Conservation (phyloP, 1,140 invertebrate species). For the Agraylea sexmaculata region DNA sequence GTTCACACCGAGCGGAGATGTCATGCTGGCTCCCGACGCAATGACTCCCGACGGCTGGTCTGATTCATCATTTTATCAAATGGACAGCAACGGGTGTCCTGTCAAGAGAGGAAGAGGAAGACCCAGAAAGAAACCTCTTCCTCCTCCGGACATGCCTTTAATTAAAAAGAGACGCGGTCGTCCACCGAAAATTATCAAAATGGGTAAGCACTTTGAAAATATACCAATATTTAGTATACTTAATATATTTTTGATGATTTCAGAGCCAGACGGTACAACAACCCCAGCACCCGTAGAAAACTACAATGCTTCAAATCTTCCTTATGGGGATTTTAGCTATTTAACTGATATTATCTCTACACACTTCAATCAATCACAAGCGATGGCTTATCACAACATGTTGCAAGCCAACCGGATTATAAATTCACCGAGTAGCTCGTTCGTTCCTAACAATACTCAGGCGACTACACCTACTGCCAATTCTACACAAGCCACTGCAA, state of each 20-base stretch:
- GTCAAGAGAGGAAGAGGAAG: conserved; percentile 30
- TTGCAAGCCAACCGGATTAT: conserved; percentile 17
- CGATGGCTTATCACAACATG: conserved; percentile 19
- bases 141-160: conserved; percentile 28
- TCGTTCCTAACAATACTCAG: too few relatives aligned
- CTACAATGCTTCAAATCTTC: conserved; percentile 43
- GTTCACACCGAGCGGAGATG: conserved; percentile 35
- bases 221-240: too few relatives aligned
- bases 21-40: conserved; percentile 29
- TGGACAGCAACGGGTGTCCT: conserved; percentile 21
- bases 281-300: conserved; percentile 36
- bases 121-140: conserved; percentile 35
- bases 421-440: too few relatives aligned
- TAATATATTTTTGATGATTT: too few relatives aligned
- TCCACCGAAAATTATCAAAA: conserved; percentile 29
- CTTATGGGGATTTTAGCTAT: conserved; percentile 44
- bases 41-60: not conserved
- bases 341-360: conserved; percentile 38
- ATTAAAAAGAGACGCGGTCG: conserved; percentile 35
- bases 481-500: too few relatives aligned
- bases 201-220: conserved; percentile 12
- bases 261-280: conserved; percentile 14
- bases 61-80: conserved; percentile 8
- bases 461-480: too few relatives aligned
- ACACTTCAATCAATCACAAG: conserved; percentile 17